Conservation (phyloP, 2,888 invertebrate species). For the Micoletzkya japonica region DNA sequence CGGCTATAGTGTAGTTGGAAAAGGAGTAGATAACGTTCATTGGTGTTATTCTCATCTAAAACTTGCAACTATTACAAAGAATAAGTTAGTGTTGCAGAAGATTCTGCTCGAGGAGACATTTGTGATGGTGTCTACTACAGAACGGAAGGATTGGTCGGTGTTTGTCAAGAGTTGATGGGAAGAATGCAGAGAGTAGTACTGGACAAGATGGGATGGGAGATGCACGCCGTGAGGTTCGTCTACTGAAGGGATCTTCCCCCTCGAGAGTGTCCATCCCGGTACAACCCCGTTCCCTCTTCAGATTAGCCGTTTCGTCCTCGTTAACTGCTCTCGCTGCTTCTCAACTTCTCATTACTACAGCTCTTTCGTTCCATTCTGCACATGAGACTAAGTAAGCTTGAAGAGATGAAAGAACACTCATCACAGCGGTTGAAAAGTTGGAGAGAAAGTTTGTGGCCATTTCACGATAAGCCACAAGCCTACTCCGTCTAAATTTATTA, state of each 20-base stretch:
- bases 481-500: too few species aligned
- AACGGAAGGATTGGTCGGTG: slow-evolving; percentile 30
- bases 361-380: slow-evolving; percentile 45
- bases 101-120: slow-evolving; percentile 41
- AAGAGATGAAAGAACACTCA: not conserved
- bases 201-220: slow-evolving; percentile 41
- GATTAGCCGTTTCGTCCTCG: slow-evolving; percentile 39
- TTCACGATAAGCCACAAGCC: too few species aligned
- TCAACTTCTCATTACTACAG: slow-evolving; percentile 40
- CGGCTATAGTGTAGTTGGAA: too few species aligned
- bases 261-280: not conserved
- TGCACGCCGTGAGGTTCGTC: slow-evolving; percentile 29
- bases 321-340: slow-evolving; percentile 38
- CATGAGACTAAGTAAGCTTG: slow-evolving; percentile 44
- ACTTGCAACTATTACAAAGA: not conserved
- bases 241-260: not conserved
- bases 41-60: too few species aligned
- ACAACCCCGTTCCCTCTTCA: not conserved
- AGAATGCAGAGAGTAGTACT: slow-evolving; percentile 36
- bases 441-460: too few species aligned
- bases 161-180: slow-evolving; percentile 40
- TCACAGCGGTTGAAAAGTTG: not conserved
- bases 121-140: slow-evolving; percentile 47
- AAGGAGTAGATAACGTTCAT: slow-evolving; percentile 33
- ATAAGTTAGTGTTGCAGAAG: slow-evolving; percentile 7